Conservation (phyloP, 2,797 vertebrate genomes). For the Syncerus caffer region DNA sequence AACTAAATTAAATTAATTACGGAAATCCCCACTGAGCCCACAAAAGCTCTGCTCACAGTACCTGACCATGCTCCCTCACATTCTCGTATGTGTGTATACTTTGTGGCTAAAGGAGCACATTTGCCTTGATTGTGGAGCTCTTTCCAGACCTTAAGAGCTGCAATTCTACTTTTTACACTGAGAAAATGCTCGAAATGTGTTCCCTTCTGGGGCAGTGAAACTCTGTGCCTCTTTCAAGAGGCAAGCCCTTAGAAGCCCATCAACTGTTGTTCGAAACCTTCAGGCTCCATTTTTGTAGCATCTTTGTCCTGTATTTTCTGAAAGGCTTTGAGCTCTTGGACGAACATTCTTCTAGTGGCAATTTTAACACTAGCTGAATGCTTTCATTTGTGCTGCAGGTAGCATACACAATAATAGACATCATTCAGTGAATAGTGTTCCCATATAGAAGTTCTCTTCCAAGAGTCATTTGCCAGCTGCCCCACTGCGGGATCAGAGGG, state of each 20-base stretch:
- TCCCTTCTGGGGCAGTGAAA: neutral
- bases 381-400: neutral
- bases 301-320: neutral
- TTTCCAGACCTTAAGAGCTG: slow-evolving; percentile 12
- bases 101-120: neutral
- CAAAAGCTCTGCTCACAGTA: neutral
- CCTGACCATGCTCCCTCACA: neutral
- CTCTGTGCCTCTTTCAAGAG: neutral
- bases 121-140: neutral
- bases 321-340: neutral
- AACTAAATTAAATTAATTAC: neutral
- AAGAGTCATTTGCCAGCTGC: neutral
- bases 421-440: neutral
- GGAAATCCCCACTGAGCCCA: neutral
- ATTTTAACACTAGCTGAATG: neutral
- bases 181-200: slow-evolving; percentile 34
- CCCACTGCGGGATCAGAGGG: neutral
- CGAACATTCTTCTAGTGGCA: neutral
- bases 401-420: neutral
- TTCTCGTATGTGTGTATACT: neutral
- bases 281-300: neutral
- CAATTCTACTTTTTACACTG: neutral
- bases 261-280: neutral
- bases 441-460: neutral
- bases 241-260: neutral